A percentile compares a stretch with the other conserved stretches of the same genome.
Evolutionary conservation across 2,797 vertebrate species (phyloP).

Genomic region (Psittacula echo): DNA sequence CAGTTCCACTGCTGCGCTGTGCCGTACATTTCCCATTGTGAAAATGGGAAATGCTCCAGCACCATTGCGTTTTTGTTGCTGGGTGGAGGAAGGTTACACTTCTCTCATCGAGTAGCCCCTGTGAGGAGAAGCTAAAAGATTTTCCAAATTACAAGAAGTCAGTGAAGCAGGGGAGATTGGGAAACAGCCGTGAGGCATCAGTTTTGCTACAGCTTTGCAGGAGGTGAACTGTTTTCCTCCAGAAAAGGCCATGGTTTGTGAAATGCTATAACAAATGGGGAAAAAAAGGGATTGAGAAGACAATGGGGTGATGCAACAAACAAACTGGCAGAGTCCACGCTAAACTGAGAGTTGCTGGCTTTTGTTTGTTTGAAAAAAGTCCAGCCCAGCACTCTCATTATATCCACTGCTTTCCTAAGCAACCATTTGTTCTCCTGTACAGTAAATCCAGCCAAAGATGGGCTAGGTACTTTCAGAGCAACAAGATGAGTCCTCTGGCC

Average conservation of each 20-base stretch:
- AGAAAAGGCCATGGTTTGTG: not conserved
- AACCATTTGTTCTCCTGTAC: not conserved
- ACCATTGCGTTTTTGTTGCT: not conserved
- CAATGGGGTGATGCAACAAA: not conserved
- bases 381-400: not conserved
- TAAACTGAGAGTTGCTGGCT: conserved; percentile 1
- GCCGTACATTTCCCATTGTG: not conserved
- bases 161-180: not conserved
- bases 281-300: not conserved
- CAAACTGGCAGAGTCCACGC: not conserved
- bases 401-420: conserved; percentile 2
- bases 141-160: not conserved
- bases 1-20: too few relatives aligned
- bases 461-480: conserved; percentile 20
- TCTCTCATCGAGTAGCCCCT: not conserved
- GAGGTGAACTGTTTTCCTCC: not conserved
- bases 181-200: not conserved
- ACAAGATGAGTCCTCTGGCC: conserved; percentile 44
- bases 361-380: conserved; percentile 25
- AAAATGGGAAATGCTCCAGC: not conserved
- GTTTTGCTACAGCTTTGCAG: not conserved
- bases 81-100: not conserved
- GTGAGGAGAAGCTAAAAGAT: not conserved
- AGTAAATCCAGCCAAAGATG: conserved; percentile 19
- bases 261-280: not conserved